These are phyloP conservation scores for Synergus itoensis DNA, from an alignment of 2,888 invertebrate species.

Conservation along the genomic window DNA sequence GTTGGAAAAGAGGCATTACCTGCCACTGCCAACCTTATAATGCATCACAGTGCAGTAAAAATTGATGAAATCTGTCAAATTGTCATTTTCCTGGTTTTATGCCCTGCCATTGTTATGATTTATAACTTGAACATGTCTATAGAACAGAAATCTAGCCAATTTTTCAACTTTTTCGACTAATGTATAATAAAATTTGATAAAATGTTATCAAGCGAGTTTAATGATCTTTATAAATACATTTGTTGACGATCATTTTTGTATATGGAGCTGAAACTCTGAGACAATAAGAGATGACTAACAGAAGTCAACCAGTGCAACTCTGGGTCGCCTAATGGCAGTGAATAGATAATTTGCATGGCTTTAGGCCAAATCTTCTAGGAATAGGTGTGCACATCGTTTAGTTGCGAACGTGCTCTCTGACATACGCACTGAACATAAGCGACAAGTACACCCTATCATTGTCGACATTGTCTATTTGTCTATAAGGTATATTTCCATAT, in stretches of 20 bases:
- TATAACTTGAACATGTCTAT: not conserved
- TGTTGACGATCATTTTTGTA: not conserved
- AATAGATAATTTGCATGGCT: conserved; percentile 61
- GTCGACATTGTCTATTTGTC: not conserved
- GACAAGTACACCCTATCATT: conserved; percentile 1
- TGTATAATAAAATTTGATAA: no score
- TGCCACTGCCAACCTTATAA: not conserved
- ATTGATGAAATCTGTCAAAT: not conserved
- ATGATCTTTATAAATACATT: no score
- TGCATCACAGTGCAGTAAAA: not conserved
- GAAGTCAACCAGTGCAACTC: conserved; percentile 49
- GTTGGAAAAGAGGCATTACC: not conserved
- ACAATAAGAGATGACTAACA: conserved; percentile 15
- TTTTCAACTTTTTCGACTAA: not conserved
- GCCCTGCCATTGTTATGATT: not conserved
- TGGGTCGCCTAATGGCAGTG: conserved; percentile 64
- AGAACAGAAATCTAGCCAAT: not conserved
- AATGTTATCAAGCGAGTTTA: no score
- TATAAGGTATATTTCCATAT: no score
- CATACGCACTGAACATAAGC: conserved; percentile 3
- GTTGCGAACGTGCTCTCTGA: conserved; percentile 6
- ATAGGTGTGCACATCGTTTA: conserved; percentile 60
- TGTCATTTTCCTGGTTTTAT: not conserved
- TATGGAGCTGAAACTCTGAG: conserved; percentile 13
- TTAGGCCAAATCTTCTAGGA: conserved; percentile 64